phyloP scores from a whole-genome alignment of 2,797 vertebrate species.

The Danionella dracula region DNA sequence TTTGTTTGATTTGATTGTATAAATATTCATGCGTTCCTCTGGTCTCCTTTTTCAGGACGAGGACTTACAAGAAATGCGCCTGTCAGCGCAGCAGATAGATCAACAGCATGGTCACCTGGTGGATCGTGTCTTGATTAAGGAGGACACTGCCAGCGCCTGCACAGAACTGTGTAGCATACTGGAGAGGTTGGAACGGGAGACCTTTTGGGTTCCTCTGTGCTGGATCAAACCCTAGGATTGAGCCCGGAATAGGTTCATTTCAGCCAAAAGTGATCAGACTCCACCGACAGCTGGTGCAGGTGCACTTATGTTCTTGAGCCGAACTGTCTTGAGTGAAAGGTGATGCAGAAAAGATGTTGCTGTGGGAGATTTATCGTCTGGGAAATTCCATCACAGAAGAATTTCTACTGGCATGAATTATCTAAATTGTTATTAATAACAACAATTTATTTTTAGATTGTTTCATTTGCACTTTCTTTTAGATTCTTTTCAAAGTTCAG shows the following conservation, averaged over 20 bases:
- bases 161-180: conserved; percentile 76
- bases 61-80: conserved; percentile 85
- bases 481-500: neutral
- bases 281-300: conserved; percentile 14
- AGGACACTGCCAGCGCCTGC: conserved; percentile 81
- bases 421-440: neutral
- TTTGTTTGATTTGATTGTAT: neutral
- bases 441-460: neutral
- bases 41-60: conserved; percentile 72
- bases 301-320: neutral
- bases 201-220: conserved; percentile 83
- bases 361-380: neutral
- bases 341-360: neutral
- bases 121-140: conserved; percentile 83
- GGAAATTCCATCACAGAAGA: neutral
- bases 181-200: conserved; percentile 81
- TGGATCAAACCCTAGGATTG: conserved; percentile 82
- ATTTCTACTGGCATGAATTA: neutral
- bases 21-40: neutral
- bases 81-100: conserved; percentile 85
- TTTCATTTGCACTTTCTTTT: neutral
- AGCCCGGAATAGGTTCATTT: conserved; percentile 4
- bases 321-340: neutral
- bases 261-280: neutral
- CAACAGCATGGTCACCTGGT: conserved; percentile 88